Evolutionary conservation across 2,888 invertebrate genomes (phyloP), one percentile per base, ranked within the genome.

Genomic region (Spisula subtruncata): DNA sequence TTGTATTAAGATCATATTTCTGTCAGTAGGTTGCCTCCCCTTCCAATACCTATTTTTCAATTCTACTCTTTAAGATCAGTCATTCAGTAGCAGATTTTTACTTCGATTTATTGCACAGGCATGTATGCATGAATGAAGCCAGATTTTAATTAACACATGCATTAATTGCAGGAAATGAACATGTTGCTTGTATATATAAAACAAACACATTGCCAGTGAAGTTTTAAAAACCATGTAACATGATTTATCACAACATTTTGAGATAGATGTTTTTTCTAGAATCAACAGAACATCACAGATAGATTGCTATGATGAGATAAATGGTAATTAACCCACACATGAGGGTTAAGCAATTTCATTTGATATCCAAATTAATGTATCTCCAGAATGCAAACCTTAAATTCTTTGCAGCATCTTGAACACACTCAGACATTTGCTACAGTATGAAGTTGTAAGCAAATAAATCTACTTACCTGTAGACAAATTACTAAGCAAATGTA

Each of bases 261-360:
- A 66, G 60, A 66, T 66, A 66, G n/a, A 20, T 41, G n/a, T 25
- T 25, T 66, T 25, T 66, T 66, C 25, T 25, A 8, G 60, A 66
- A 10, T 20, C n/a, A 66, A 66, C 60, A 25, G 60, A 66, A 66
- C 41, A 66, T 25, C 25, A 66, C 12, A n/a, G 60, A n/a, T 25
- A 66, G 25, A 66, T n/a, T n/a, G n/a, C n/a, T n/a, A n/a, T n/a
- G 60, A 66, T 66, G 60, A 66, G n/a, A 66, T 66, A 66, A 66
- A 66, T n/a, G 10, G 4, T 25, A 66, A 66, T 66, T 66, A 66
- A 25, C 60, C n/a, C 8, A 66, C 60, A 25, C 60, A 25, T 25
- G 25, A 66, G 25, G n/a, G 25, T 25, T 66, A 41, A 41, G 60
- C 60, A 25, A 66, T 66, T 66, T 25, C 25, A 66, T 66, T 66